Percentiles rank a stretch among this genome's conserved stretches.
These are phyloP conservation scores for Ophion costatus DNA, from an alignment of 2,888 invertebrate genomes.

Conservation along the genomic window DNA sequence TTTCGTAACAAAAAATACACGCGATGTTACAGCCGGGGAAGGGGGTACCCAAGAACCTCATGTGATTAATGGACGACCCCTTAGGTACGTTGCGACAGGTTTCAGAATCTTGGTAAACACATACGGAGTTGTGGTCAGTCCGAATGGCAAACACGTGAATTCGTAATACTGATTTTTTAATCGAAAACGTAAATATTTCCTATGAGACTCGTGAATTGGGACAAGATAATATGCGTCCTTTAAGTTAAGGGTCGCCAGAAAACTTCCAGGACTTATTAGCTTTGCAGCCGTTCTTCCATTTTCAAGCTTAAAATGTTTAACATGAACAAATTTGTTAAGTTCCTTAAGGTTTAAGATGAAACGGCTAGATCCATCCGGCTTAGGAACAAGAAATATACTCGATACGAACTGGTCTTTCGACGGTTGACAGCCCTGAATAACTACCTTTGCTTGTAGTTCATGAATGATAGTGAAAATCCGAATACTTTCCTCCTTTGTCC, in stretches of 20 bases:
- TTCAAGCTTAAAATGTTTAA: constrained; percentile 71
- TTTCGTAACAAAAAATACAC: no score
- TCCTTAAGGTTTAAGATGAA: constrained; percentile 70
- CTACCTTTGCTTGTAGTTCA: constrained; percentile 6
- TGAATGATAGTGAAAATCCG: constrained; percentile 2
- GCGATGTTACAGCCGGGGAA: no score
- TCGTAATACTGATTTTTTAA: constrained; percentile 26
- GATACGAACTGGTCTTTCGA: constrained; percentile 64
- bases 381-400: constrained; percentile 64
- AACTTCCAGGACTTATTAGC: constrained; percentile 21
- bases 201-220: constrained; percentile 26
- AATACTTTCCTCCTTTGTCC: neutral
- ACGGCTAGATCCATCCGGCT: constrained; percentile 63
- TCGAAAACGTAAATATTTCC: constrained; percentile 26
- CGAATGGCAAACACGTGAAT: constrained; percentile 55
- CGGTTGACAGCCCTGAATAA: constrained; percentile 7
- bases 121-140: constrained; percentile 35
- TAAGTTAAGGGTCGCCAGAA: constrained; percentile 42
- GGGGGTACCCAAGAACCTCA: no score
- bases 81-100: constrained; percentile 32
- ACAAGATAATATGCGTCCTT: constrained; percentile 49
- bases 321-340: constrained; percentile 66
- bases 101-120: constrained; percentile 58
- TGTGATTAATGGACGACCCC: no score
- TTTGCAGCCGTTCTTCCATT: constrained; percentile 66